Evolutionary conservation across 2,797 vertebrate species (phyloP).

Genomic region (Brotogeris chrysoptera): DNA sequence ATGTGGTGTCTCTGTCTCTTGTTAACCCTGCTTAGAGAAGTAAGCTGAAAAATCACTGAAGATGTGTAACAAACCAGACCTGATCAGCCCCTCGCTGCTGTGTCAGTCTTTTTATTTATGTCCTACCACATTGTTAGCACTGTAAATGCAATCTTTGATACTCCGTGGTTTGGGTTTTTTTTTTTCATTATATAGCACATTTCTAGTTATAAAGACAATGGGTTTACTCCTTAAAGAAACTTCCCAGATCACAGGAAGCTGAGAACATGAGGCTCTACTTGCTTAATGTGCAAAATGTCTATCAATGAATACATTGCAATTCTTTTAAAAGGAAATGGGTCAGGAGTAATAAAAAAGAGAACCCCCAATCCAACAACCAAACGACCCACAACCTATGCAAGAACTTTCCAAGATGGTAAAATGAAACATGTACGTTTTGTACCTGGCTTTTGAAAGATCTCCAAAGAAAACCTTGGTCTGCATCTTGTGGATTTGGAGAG

Average conservation of each 20-base stretch:
- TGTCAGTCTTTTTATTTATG: slow-evolving; percentile 4
- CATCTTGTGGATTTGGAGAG: not conserved
- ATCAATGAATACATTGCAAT: not conserved
- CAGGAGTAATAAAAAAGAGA: not conserved
- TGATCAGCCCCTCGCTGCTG: slow-evolving; percentile 5
- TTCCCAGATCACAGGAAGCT: not conserved
- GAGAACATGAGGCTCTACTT: not conserved
- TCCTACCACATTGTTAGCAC: not conserved
- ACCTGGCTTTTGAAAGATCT: not conserved
- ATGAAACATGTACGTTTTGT: not conserved
- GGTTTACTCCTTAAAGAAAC: not conserved
- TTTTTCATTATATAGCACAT: not conserved
- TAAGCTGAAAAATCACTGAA: slow-evolving; percentile 9
- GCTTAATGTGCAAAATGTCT: not conserved
- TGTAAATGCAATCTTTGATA: not conserved
- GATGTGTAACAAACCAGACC: not conserved
- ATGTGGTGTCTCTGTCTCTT: not conserved
- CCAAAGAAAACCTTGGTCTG: not conserved
- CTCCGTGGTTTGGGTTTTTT: not conserved
- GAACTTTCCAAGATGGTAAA: not conserved
- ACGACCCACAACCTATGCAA: not conserved
- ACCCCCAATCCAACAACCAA: not conserved
- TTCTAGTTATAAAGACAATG: not conserved
- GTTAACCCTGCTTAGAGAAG: not conserved
- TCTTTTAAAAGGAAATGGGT: not conserved